Conservation (phyloP, 2,113 vertebrate species). For the Peromyscus maniculatus region DNA sequence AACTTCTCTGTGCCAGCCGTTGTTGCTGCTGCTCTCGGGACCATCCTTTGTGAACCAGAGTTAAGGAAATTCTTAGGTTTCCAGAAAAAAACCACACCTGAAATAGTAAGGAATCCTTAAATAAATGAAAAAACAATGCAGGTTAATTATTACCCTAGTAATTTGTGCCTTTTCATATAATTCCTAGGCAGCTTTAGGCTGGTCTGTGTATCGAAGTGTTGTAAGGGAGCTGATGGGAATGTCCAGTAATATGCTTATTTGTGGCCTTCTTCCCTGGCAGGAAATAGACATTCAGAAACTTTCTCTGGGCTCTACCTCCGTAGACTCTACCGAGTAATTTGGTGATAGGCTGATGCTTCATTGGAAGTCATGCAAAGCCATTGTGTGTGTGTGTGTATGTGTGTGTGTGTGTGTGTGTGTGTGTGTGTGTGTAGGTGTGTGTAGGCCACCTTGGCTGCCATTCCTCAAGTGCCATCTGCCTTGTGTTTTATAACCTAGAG, state of each 20-base stretch:
- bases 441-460: neutral
- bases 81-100: neutral
- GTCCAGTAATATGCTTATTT: neutral
- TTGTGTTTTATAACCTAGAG: neutral
- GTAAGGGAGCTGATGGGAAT: neutral
- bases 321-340: slow-evolving; percentile 3
- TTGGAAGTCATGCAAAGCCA: neutral
- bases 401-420: neutral
- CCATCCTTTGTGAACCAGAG: neutral
- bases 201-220: neutral
- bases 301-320: neutral
- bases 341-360: neutral
- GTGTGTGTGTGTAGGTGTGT: neutral
- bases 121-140: slow-evolving; percentile 5
- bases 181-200: neutral
- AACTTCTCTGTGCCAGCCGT: neutral
- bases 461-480: neutral
- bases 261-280: neutral
- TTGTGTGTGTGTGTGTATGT: neutral
- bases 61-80: slow-evolving; percentile 47
- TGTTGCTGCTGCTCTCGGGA: neutral
- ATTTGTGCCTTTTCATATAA: neutral
- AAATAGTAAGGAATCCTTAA: slow-evolving; percentile 27
- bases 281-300: neutral
- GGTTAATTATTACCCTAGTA: neutral